Percentiles rank a stretch among this genome's conserved stretches.
Evolutionary conservation across 2,797 vertebrate genomes (phyloP).

Genomic region (Loris lydekkerianus): DNA sequence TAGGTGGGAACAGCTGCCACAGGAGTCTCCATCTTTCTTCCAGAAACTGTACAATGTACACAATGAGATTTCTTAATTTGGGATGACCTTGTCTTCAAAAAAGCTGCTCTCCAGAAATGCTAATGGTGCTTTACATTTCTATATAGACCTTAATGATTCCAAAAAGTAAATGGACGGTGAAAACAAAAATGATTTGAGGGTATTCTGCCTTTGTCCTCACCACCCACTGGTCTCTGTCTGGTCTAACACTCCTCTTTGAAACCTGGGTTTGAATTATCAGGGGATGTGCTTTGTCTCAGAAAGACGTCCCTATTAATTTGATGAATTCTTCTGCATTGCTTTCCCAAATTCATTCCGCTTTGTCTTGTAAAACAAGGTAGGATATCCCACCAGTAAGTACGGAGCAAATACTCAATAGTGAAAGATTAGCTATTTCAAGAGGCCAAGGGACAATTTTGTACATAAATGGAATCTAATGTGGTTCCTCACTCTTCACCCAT

Average conservation of each 20-base stretch:
- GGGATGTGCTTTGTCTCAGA: constrained; percentile 12
- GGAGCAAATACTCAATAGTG: not conserved
- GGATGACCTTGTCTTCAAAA: not conserved
- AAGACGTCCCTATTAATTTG: constrained; percentile 3
- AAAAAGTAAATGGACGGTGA: constrained; percentile 4
- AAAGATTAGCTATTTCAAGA: constrained; percentile 40
- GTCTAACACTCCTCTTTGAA: not conserved
- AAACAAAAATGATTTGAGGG: not conserved
- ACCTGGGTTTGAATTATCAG: not conserved
- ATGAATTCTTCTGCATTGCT: not conserved
- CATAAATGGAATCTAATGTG: not conserved
- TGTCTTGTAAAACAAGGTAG: constrained; percentile 15
- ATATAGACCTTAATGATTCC: not conserved
- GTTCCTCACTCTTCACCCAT: not conserved
- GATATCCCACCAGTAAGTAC: not conserved
- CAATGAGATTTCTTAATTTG: constrained; percentile 47
- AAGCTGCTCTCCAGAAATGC: constrained; percentile 14
- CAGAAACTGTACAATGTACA: not conserved
- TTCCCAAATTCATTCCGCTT: constrained; percentile 11
- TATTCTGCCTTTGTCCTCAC: not conserved
- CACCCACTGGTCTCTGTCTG: not conserved
- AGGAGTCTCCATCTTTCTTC: not conserved
- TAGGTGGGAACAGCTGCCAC: not conserved
- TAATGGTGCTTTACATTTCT: not conserved
- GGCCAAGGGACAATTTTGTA: not conserved